Evolutionary conservation across 2,888 invertebrate genomes (phyloP).

Genomic region (Hydriomena furcata): DNA sequence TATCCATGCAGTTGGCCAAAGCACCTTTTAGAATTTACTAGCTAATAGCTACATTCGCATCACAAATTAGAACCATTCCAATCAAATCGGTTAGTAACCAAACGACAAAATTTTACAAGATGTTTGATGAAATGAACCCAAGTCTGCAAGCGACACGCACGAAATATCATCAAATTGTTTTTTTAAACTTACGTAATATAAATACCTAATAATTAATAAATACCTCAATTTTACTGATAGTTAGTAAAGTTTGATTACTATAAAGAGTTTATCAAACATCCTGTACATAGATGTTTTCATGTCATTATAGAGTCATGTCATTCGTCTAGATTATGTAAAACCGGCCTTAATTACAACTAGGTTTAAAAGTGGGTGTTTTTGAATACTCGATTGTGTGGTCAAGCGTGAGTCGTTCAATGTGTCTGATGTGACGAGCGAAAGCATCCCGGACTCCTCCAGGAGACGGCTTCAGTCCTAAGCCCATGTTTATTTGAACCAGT

Average conservation of each 20-base stretch:
- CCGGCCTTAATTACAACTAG: slow-evolving; percentile 74
- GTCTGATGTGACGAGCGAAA: slow-evolving; percentile 23
- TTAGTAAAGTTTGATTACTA: slow-evolving; percentile 50
- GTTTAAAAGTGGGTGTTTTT: slow-evolving; percentile 54
- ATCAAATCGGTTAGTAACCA: slow-evolving; percentile 51
- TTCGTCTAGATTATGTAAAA: slow-evolving; percentile 76
- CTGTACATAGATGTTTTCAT: slow-evolving; percentile 64
- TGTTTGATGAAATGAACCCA: slow-evolving; percentile 64
- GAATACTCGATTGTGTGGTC: slow-evolving; percentile 46
- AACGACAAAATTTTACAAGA: slow-evolving; percentile 56
- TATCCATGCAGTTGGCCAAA: slow-evolving; percentile 56
- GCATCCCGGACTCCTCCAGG: neutral
- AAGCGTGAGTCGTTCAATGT: slow-evolving; percentile 30
- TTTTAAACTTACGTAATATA: slow-evolving; percentile 39
- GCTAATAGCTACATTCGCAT: slow-evolving; percentile 71
- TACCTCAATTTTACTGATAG: slow-evolving; percentile 59
- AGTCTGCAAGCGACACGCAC: slow-evolving; percentile 43
- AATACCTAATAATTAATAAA: slow-evolving; percentile 50
- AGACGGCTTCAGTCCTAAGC: slow-evolving; percentile 10
- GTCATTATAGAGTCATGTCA: slow-evolving; percentile 56
- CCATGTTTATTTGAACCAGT: slow-evolving; percentile 29
- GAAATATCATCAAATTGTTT: slow-evolving; percentile 48
- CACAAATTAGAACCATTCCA: slow-evolving; percentile 66
- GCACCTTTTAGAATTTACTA: slow-evolving; percentile 76
- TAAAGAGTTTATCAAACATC: slow-evolving; percentile 70